phyloP scores from a whole-genome alignment of 2,113 vertebrate species.

The Salvator merianae region DNA sequence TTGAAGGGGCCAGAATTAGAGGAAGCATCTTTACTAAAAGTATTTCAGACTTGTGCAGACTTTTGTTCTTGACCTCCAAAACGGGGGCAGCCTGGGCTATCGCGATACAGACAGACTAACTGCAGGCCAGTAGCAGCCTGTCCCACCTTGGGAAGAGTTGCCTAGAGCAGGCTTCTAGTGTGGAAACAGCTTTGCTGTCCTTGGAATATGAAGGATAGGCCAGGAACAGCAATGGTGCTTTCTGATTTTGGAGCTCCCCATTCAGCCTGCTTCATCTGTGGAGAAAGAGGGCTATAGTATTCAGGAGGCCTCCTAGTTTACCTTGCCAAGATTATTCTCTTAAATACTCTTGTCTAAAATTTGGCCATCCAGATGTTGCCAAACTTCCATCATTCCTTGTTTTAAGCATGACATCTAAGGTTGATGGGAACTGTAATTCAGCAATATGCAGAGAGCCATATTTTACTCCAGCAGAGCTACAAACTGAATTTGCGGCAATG shows the following conservation, averaged over 20 bases:
- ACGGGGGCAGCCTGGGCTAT: neutral
- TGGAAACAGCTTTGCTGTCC: neutral
- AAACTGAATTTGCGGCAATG: neutral
- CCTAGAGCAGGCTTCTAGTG: too few relatives aligned
- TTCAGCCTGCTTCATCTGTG: neutral
- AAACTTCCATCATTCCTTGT: too few relatives aligned
- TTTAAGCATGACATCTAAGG: too few relatives aligned
- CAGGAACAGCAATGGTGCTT: neutral
- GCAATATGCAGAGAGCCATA: too few relatives aligned
- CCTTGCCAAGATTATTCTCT: neutral
- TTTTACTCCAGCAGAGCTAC: neutral
- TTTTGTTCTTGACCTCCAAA: neutral
- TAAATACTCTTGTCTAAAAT: too few relatives aligned
- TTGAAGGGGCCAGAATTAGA: too few relatives aligned
- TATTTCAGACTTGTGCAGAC: too few relatives aligned
- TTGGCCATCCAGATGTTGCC: too few relatives aligned
- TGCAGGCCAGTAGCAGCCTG: neutral
- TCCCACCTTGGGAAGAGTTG: neutral
- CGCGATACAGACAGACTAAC: neutral
- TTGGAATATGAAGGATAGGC: neutral
- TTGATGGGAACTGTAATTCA: too few relatives aligned
- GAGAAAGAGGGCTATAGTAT: neutral
- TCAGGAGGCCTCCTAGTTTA: neutral
- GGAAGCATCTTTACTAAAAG: too few relatives aligned
- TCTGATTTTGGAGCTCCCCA: neutral